Base-by-base conservation (phyloP, 2,888 invertebrate species). In the Plebejus melissa region DNA sequence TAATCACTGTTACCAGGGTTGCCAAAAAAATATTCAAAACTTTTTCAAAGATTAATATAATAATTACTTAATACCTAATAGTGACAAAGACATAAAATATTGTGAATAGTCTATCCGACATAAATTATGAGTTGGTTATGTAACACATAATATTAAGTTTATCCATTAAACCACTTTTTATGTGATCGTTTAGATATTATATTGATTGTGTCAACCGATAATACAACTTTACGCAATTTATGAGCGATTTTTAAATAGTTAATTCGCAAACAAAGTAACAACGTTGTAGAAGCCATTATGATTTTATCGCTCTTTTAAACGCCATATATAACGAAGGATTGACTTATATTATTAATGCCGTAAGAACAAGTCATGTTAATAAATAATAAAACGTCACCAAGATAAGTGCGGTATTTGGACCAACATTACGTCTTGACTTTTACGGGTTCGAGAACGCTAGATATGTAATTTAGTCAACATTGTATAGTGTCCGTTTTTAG, bases 291-390 rank as follows among this genome's bases (percentile, higher is more conserved):
- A 32, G 32, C 60, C 2, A 65, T 65, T 65, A 65, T 36, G 65
- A 65, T 65, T 65, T 32, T 65, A 65, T 65, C 13, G 65, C 36
- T 65, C 16, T 5, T 65, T 36, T 65, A 65, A 65, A 32, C 65
- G 65, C 36, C 36, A 65, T 65, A 65, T 65, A 65, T 5, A 65
- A 16, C 32, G 16, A 65, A 65, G 65, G 65, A 65, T 65, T 65
- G 32, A 65, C 32, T 16, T 32, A 36, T 65, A 16, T 16, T 13
- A 65, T 16, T 13, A 65, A 32, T 36, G 16, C 4, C 32, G 65
- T 65, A 65, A 65, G 36, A 0, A 65, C 13, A 4, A 28, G 65
- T 13, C 65, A 3, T 65, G 4, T 32, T 22, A 0, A 22, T 22
- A 22, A 22, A 22, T 22, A 22, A 22, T 65, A 16, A 65, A 32